Evolutionary conservation across 2,797 vertebrate genomes (phyloP), one percentile per base, ranked within the genome.

Genomic region (Chrysocyon brachyurus): DNA sequence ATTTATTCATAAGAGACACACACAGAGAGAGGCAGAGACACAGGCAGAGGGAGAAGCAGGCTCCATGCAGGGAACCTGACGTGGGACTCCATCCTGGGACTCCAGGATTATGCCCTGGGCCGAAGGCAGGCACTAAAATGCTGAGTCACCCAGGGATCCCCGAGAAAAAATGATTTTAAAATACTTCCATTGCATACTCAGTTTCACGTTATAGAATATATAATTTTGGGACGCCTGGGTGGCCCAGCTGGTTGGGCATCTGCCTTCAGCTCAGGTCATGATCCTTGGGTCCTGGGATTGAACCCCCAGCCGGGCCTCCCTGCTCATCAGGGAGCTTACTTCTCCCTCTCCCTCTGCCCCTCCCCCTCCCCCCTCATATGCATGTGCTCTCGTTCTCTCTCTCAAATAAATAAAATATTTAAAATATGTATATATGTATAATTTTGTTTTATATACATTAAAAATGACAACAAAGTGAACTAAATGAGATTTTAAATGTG

Each of bases 371-470:
- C n/a, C n/a, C 66, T 68, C 17, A 9, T n/a, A 68, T 68, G 66
- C n/a, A 68, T 68, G n/a, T 9, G n/a, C 66, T 14, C n/a, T 68
- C 66, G 16, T 9, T 33, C 66, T 14, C n/a, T 68, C 66, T 33
- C 66, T 68, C n/a, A 68, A 66, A 17, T n/a, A 66, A 64, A 68
- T 33, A 68, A 68, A 68, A 66, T n/a, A 6, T 66, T 31, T 66
- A 66, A 31, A 33, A n/a, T 78, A 31, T 14, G 15, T 14, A 66
- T n/a, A 33, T n/a, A 63, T 2, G 83, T 12, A 3, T 79, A 14
- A n/a, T 54, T 52, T 90, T 77, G 40, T 16, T 61, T 90, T 91
- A 78, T 79, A 94, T 85, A 94, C 54, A 77, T 59, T 95, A 49
- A 75, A 81, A 52, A 52, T 94, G 56, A 3, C 22, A 54, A 24